Base-by-base conservation (phyloP, 2,797 vertebrate species). In the Avahi laniger region DNA sequence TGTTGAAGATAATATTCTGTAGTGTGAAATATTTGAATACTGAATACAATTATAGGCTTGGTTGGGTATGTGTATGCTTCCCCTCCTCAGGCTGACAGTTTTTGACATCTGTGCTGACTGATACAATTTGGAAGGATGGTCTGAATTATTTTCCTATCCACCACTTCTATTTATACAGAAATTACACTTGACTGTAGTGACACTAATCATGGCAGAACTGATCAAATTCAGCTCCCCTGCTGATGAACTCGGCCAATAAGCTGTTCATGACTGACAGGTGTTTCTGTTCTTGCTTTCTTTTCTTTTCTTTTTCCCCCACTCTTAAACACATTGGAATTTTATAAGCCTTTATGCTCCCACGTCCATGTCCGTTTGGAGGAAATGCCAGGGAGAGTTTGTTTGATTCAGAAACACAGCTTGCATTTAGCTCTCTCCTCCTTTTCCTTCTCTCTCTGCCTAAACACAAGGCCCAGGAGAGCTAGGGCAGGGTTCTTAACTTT, bases 131-230 rank as follows among this genome's bases (percentile, higher is more conserved):
- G 98, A 97, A 81, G 54, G 97, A 97, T 95, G 28, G 0, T 94
- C 96, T 85, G 93, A 94, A 92, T 96, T 97, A 98, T 98, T 98
- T 98, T 96, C 83, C 86, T 97, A 95, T 96, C 97, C 93, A 97
- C 93, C 17, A 6, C 79, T 95, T 98, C 97, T 97, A 90, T 98
- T 98, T 98, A 98, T 98, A 98, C 91, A 86, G 61, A 98, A 98
- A 98, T 98, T 98, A 96, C 95, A 98, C 98, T 98, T 98, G 98
- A 98, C 98, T 98, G 96, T 7, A 0, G 96, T 98, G 98, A 98
- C 96, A 84, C 97, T 98, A 98, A 98, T 98, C 94, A 96, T 96
- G 90, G 97, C 0, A 65, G 98, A 98, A 97, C 97, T 94, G 83
- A 97, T 98, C 94, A 95, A 97, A 97, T 89, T 97, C 97, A 95